Evolutionary conservation across 1,140 invertebrate genomes (phyloP).

Genomic region (Panagrolaimus sp.): DNA sequence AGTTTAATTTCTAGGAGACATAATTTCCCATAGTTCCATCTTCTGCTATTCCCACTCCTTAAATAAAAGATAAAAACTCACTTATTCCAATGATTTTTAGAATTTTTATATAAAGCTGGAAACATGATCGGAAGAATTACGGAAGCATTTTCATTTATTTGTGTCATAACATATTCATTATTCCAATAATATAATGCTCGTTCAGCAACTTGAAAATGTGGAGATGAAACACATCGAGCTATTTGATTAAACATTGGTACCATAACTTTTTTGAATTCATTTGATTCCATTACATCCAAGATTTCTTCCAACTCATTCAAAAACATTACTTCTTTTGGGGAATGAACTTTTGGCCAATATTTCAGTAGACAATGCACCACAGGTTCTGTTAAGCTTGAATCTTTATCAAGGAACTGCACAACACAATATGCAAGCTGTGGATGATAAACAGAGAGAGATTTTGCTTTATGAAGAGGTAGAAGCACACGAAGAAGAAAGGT

Average conservation of each 20-base stretch:
- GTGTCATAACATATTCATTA: slow-evolving; percentile 90
- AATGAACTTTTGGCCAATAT: slow-evolving; percentile 98
- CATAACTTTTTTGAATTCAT: slow-evolving; percentile 94
- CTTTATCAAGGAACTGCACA: slow-evolving; percentile 93
- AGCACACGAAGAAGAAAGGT: slow-evolving; percentile 57
- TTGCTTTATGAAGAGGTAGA: slow-evolving; percentile 60
- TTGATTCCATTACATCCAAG: slow-evolving; percentile 90
- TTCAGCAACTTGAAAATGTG: slow-evolving; percentile 92
- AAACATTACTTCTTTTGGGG: slow-evolving; percentile 77
- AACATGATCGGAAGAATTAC: slow-evolving; percentile 84
- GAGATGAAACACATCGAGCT: slow-evolving; percentile 88
- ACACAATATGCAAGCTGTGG: slow-evolving; percentile 94
- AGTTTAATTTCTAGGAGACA: too few relatives aligned
- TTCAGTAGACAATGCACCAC: slow-evolving; percentile 86
- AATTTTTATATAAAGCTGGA: slow-evolving; percentile 89
- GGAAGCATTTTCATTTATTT: slow-evolving; percentile 44
- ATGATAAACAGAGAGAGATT: slow-evolving; percentile 83
- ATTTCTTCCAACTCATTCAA: slow-evolving; percentile 64
- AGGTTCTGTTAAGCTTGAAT: slow-evolving; percentile 69
- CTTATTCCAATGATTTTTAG: slow-evolving; percentile 97
- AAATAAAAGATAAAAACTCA: too few relatives aligned
- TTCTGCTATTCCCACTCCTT: too few relatives aligned
- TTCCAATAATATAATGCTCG: slow-evolving; percentile 96
- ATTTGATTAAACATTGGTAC: slow-evolving; percentile 85
- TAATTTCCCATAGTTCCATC: too few relatives aligned